Evolutionary conservation across 2,113 vertebrate species (phyloP).

Genomic region (Otis tarda): DNA sequence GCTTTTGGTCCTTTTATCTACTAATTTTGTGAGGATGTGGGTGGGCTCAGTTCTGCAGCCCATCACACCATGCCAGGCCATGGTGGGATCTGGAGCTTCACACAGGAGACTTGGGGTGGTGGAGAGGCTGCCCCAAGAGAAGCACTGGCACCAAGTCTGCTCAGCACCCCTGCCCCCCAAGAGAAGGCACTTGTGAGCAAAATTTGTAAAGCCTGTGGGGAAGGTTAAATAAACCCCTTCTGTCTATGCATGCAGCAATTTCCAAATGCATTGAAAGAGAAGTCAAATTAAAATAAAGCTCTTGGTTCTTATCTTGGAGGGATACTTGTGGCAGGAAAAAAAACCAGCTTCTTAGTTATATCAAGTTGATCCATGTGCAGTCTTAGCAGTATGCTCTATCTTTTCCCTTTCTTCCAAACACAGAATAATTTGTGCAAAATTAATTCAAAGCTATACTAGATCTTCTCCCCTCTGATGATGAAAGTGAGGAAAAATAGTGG

Average conservation of each 20-base stretch:
- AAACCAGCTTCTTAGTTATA: not conserved
- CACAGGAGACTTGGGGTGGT: not conserved
- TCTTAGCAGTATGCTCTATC: not conserved
- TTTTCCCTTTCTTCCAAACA: not conserved
- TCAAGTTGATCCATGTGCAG: not conserved
- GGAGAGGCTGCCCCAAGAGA: not conserved
- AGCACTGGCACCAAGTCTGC: not conserved
- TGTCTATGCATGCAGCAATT: not conserved
- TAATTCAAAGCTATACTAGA: not conserved
- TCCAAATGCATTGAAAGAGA: not conserved
- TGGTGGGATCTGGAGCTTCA: not conserved
- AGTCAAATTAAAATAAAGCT: not conserved
- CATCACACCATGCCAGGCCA: not conserved
- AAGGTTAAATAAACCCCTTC: not conserved
- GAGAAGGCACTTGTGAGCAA: not conserved
- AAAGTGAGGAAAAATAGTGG: not conserved
- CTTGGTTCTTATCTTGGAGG: not conserved
- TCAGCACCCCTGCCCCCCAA: not conserved
- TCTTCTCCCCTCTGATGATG: not conserved
- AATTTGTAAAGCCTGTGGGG: not conserved
- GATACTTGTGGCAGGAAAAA: not conserved
- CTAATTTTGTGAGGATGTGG: not conserved
- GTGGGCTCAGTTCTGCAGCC: not conserved
- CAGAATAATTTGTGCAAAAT: not conserved
- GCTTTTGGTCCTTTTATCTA: not conserved